Evolutionary conservation across 2,113 vertebrate genomes (phyloP).

Genomic region (Fulmarus glacialis): DNA sequence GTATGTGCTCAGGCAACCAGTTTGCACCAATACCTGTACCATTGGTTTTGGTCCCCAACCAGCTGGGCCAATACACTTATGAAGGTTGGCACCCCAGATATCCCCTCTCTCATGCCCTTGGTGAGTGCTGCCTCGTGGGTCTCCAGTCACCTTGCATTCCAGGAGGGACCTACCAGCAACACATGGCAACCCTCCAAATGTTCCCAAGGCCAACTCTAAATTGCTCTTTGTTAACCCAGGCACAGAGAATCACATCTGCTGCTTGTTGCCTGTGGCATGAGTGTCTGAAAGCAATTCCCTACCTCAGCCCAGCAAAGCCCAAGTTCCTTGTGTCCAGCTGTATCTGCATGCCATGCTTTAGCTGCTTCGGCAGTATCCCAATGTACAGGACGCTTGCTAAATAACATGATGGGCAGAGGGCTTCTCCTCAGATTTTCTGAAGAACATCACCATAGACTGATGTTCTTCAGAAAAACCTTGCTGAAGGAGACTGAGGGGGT

Average conservation of each 20-base stretch:
- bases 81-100: neutral
- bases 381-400: neutral
- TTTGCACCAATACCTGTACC: neutral
- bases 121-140: neutral
- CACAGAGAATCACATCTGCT: neutral
- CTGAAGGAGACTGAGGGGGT: neutral
- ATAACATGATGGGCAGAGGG: neutral
- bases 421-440: neutral
- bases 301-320: neutral
- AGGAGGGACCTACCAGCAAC: neutral
- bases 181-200: neutral
- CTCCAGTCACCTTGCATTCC: neutral
- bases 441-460: neutral
- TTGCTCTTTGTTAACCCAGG: neutral
- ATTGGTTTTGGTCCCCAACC: neutral
- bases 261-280: neutral
- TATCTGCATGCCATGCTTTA: neutral
- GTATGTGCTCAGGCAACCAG: accelerated
- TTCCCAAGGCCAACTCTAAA: neutral
- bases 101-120: neutral
- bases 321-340: neutral
- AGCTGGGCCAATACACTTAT: neutral
- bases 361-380: neutral
- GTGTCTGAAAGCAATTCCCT: neutral
- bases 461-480: neutral